A percentile compares a stretch with the other conserved stretches of the same genome.
These are phyloP conservation scores for Synanthedon andrenaeformis DNA, from an alignment of 2,888 invertebrate species.

Conservation along the genomic window DNA sequence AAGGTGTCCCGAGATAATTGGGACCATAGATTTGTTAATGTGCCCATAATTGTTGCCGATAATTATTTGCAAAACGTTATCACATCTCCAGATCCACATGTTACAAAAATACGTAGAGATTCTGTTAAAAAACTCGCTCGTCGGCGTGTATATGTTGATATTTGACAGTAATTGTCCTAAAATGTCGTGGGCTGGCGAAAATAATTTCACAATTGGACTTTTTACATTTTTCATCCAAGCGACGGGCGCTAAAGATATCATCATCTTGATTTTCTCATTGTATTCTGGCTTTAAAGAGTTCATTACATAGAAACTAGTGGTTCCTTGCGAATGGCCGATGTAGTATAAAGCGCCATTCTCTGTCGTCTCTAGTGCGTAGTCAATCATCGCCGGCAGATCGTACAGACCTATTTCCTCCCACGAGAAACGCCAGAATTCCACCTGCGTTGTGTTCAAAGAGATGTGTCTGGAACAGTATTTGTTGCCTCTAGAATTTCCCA, in stretches of 20 bases:
- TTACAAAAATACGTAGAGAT: constrained; percentile 28
- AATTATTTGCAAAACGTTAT: constrained; percentile 25
- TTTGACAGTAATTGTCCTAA: constrained; percentile 22
- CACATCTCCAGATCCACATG: constrained; percentile 23
- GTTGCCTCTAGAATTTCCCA: constrained; percentile 87
- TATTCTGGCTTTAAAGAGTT: constrained; percentile 65
- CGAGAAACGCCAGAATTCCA: constrained; percentile 58
- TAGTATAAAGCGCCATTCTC: constrained; percentile 68
- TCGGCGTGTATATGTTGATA: constrained; percentile 23
- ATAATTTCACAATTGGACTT: constrained; percentile 33
- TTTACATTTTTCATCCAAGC: constrained; percentile 61
- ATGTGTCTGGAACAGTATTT: constrained; percentile 73
- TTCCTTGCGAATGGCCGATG: constrained; percentile 79
- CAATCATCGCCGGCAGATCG: constrained; percentile 80
- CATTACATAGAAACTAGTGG: constrained; percentile 70
- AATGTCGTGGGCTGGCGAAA: constrained; percentile 26
- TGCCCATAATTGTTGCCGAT: constrained; percentile 27
- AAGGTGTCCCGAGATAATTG: constrained; percentile 70
- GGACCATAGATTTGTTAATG: constrained; percentile 58
- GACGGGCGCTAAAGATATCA: constrained; percentile 71
- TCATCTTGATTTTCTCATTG: constrained; percentile 64
- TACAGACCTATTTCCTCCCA: constrained; percentile 80
- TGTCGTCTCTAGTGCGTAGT: constrained; percentile 67
- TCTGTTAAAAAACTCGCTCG: constrained; percentile 26
- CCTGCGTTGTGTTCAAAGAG: constrained; percentile 12